These are phyloP conservation scores for Nansenia antarctica DNA, from an alignment of 2,113 vertebrate species.

Conservation along the genomic window DNA sequence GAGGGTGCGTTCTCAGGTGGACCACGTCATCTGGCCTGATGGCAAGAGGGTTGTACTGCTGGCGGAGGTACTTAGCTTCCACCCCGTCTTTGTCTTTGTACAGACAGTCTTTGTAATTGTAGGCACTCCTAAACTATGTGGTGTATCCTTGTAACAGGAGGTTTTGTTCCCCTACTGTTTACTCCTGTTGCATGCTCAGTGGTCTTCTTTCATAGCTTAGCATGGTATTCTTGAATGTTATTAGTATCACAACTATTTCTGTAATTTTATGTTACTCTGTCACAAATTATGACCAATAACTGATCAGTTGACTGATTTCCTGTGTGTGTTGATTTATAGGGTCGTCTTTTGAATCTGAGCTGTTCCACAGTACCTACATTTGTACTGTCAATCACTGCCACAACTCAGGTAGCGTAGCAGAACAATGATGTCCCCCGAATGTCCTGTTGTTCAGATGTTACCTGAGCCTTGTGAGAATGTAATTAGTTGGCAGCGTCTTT, in stretches of 20 bases:
- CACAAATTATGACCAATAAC: neutral
- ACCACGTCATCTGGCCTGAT: conserved; percentile 98
- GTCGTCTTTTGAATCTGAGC: conserved; percentile 95
- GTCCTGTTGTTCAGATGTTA: neutral
- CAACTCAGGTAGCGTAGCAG: conserved; percentile 84
- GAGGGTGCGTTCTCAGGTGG: conserved; percentile 95
- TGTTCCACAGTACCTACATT: conserved; percentile 98
- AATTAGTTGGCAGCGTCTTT: neutral
- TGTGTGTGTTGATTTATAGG: conserved; percentile 69
- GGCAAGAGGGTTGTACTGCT: conserved; percentile 95
- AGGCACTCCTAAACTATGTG: neutral
- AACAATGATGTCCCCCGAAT: neutral
- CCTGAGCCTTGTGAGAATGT: neutral
- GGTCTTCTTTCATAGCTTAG: neutral
- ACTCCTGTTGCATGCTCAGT: neutral
- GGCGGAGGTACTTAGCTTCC: conserved; percentile 83
- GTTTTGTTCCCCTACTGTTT: neutral
- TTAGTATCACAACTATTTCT: neutral
- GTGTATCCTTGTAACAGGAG: neutral
- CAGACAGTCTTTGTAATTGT: too few relatives aligned
- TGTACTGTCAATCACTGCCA: conserved; percentile 97
- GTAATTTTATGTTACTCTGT: neutral
- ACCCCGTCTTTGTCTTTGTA: neutral
- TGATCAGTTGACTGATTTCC: neutral
- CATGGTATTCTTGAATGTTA: neutral